phyloP scores from a whole-genome alignment of 2,797 vertebrate species.

The Novumbra hubbsi region DNA sequence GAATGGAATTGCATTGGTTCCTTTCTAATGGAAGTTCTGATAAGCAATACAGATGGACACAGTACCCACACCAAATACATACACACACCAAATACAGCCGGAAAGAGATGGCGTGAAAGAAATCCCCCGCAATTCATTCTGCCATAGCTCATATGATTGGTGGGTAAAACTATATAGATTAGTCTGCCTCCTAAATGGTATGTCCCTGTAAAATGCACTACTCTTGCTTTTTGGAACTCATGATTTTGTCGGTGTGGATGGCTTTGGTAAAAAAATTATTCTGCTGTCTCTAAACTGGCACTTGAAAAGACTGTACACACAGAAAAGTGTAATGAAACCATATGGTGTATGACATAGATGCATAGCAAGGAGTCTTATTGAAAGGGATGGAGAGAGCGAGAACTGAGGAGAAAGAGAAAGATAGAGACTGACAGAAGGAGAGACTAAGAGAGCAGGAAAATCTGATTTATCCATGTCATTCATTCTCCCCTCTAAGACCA shows the following conservation, averaged over 20 bases:
- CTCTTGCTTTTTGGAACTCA: not conserved
- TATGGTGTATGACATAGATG: no score
- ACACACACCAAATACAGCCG: not conserved
- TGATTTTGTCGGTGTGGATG: not conserved
- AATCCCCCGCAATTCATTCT: not conserved
- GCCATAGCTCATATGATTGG: not conserved
- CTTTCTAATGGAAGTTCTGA: conserved; percentile 7
- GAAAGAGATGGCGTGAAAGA: not conserved
- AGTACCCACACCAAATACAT: not conserved
- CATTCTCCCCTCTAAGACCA: not conserved
- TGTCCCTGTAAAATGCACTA: not conserved
- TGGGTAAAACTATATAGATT: not conserved
- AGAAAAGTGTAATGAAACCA: no score
- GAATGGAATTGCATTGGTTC: not conserved
- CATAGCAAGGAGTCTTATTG: not conserved
- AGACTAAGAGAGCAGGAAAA: not conserved
- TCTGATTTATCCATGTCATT: not conserved
- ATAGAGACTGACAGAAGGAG: conserved; percentile 14
- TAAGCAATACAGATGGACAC: not conserved
- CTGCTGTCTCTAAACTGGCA: no score
- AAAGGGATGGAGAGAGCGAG: conserved; percentile 26
- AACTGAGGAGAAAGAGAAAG: conserved; percentile 15
- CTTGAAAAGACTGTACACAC: no score
- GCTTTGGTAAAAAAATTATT: not conserved
- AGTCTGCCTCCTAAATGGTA: not conserved